Evolutionary conservation across 2,797 vertebrate species (phyloP).

Genomic region (Acrossocheilus wenchowensis): DNA sequence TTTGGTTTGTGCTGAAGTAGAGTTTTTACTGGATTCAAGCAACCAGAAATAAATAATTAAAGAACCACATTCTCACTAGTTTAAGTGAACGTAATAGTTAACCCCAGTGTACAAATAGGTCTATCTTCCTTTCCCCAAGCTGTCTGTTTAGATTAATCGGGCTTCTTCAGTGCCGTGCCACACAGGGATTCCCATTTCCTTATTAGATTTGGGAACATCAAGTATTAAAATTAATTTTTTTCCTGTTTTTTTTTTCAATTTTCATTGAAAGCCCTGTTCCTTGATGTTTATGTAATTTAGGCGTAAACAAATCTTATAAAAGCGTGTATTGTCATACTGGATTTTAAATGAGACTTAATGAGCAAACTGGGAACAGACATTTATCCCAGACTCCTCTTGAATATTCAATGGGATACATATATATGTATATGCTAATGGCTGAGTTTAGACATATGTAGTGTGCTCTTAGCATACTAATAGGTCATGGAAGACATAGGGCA

Average conservation of each 20-base stretch:
- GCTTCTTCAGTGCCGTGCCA: conserved; percentile 27
- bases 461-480: conserved; percentile 57
- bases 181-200: conserved; percentile 26
- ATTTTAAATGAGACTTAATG: conserved; percentile 58
- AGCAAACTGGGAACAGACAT: conserved; percentile 47
- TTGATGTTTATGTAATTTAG: conserved; percentile 52
- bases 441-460: conserved; percentile 47
- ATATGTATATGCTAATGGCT: conserved; percentile 50
- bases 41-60: conserved; percentile 55
- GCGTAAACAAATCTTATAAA: conserved; percentile 56
- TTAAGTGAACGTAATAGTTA: conserved; percentile 10
- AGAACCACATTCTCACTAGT: conserved; percentile 47
- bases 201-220: conserved; percentile 43
- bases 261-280: conserved; percentile 54
- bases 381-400: conserved; percentile 47
- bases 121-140: conserved; percentile 27
- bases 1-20: background rate
- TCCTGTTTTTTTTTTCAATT: conserved; percentile 25
- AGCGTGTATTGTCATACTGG: conserved; percentile 32
- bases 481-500: conserved; percentile 49
- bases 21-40: conserved; percentile 21
- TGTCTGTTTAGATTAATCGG: conserved; percentile 45
- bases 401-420: conserved; percentile 53
- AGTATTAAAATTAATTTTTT: conserved; percentile 45
- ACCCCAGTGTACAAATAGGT: conserved; percentile 41